Conservation (phyloP, 2,888 invertebrate genomes). For the Lasioglossum calceatum region DNA sequence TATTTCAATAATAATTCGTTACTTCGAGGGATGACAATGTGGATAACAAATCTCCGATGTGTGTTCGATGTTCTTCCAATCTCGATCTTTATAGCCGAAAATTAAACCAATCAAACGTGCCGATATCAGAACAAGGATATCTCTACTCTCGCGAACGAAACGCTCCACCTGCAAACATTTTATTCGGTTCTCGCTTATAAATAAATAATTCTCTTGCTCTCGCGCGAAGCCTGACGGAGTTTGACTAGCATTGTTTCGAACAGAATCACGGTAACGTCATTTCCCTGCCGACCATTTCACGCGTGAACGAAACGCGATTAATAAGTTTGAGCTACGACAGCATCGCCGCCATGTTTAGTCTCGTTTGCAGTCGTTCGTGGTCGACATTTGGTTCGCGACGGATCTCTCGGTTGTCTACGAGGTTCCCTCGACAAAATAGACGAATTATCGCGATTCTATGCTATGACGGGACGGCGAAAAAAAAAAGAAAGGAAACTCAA, state of each 20-base stretch:
- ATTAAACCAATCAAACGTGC: background rate
- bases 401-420: background rate
- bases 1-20: slow-evolving; percentile 65
- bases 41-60: slow-evolving; percentile 60
- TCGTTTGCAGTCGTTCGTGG: background rate
- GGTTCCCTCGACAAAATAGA: background rate
- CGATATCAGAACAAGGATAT: background rate
- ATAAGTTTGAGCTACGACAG: background rate
- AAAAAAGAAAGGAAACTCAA: background rate
- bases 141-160: slow-evolving; percentile 19
- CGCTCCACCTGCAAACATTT: background rate
- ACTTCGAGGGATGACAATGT: slow-evolving; percentile 70
- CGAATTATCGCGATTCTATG: slow-evolving; percentile 45
- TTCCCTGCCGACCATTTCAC: background rate
- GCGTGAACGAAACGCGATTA: background rate
- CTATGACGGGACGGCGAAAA: slow-evolving; percentile 38
- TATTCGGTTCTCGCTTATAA: slow-evolving; percentile 43
- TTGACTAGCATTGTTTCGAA: slow-evolving; percentile 59
- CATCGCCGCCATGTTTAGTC: background rate
- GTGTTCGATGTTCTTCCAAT: background rate
- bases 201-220: slow-evolving; percentile 49
- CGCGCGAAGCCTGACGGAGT: slow-evolving; percentile 13
- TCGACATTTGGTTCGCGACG: background rate
- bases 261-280: slow-evolving; percentile 36
- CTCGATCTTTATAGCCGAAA: slow-evolving; percentile 15